Base-by-base conservation (phyloP, 2,113 vertebrate species). In the Mugil cephalus region DNA sequence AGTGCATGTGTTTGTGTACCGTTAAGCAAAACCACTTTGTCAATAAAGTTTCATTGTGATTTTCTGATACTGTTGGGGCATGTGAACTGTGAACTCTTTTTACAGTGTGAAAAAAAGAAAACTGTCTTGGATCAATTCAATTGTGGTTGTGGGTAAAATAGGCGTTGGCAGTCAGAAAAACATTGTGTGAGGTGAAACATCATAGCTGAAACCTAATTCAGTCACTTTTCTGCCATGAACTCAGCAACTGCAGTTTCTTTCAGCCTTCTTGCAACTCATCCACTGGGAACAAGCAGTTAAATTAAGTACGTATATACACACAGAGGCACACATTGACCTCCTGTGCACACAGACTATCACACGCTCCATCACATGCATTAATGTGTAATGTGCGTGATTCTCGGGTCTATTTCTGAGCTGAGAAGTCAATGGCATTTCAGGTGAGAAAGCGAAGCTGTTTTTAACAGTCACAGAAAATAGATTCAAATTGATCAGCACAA, bases 331-430 rank as follows among this genome's bases (percentile, higher is more conserved):
- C 56, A 50, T 30, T 30, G 24, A 30, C 24, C 24, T 30, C 24
- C 24, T 30, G 24, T 30, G 24, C 42, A 36, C 18, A n/a, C 12
- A 39, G 30, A 24, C 69, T 30, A 30, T 30, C 24, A 58, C 52
- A 21, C 40, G 36, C 30, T 14, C 11, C 17, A n/a, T 74, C 80
- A 68, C 69, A 51, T 61, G 72, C 64, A 47, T 6, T 17, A 0
- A 30, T n/a, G 60, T n/a, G 18, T 12, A 9, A 6, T 0, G n/a
- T 17, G 61, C 7, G 59, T 54, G 70, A 68, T 51, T 87, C 81
- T 77, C 72, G 0, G 52, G 19, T 89, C 65, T 85, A 87, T 85
- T 83, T 55, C 64, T 50, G 78, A 82, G 77, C 80, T 42, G 59
- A 75, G 46, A 54, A 7, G 59, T 67, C 51, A 13, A 53, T 4